Conservation (phyloP, 2,797 vertebrate species). For the Silurus aristotelis region DNA sequence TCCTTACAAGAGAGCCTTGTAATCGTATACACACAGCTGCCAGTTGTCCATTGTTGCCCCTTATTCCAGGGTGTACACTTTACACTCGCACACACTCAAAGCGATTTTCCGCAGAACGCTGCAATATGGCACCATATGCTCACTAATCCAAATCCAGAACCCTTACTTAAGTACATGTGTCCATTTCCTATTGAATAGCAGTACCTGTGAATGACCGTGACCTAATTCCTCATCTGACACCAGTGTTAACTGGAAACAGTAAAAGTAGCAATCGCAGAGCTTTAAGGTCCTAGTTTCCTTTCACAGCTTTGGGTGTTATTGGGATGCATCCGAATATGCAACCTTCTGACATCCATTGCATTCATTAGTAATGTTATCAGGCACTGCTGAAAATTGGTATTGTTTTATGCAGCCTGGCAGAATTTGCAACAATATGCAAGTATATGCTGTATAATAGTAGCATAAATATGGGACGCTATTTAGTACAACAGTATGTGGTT, state of each 20-base stretch:
- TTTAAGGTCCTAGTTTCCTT: neutral
- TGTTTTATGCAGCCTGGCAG: neutral
- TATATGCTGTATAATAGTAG: neutral
- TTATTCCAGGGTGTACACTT: constrained; percentile 39
- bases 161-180: neutral
- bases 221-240: neutral
- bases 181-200: neutral
- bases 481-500: neutral
- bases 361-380: neutral
- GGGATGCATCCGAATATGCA: neutral
- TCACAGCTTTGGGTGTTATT: neutral
- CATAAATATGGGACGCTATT: neutral
- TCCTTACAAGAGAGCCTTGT: constrained; percentile 48
- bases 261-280: constrained; percentile 4
- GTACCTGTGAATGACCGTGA: neutral
- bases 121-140: neutral
- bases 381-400: neutral
- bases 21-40: constrained; percentile 58
- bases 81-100: constrained; percentile 9
- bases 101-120: neutral
- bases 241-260: neutral
- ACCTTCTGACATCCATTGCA: neutral
- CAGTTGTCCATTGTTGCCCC: constrained; percentile 51
- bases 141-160: neutral
- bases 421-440: neutral